A percentile compares a stretch with the other conserved stretches of the same genome.
phyloP scores from a whole-genome alignment of 2,113 vertebrate genomes.

The Cyanoliseus patagonus region DNA sequence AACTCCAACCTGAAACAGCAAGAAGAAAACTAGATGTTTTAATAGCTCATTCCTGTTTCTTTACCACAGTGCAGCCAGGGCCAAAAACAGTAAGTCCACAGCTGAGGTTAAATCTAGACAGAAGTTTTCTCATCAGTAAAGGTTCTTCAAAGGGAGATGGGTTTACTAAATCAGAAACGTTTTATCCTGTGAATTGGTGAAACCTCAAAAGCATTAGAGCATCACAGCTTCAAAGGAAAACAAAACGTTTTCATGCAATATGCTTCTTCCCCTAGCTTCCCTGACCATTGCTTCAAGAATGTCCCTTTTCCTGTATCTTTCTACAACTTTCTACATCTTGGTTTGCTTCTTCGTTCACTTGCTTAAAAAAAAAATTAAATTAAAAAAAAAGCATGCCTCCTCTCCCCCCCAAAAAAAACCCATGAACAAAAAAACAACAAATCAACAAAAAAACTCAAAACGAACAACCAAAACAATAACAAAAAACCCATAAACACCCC shows the following conservation, averaged over 20 bases:
- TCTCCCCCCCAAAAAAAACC: background rate
- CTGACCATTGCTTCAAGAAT: background rate
- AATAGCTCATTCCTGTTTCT: background rate
- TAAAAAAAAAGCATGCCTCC: too few species aligned
- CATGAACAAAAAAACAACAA: too few species aligned
- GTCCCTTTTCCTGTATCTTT: background rate
- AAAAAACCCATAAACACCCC: background rate
- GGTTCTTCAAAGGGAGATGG: background rate
- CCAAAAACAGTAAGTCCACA: background rate
- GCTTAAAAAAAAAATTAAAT: too few species aligned
- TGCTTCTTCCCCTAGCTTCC: background rate
- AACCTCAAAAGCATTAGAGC: background rate
- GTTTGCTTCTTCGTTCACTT: background rate
- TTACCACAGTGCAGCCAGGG: background rate
- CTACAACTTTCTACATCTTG: background rate
- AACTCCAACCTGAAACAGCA: background rate
- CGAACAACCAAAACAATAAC: background rate
- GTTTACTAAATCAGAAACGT: background rate
- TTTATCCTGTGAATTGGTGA: background rate
- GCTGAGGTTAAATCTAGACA: background rate
- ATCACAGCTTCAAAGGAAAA: background rate
- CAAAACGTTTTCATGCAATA: background rate
- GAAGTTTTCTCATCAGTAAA: background rate
- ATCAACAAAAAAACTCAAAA: background rate
- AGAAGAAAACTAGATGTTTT: background rate